Evolutionary conservation across 2,888 invertebrate genomes (phyloP), one percentile per base, ranked within the genome.

Genomic region (Ptilodon capucinus): DNA sequence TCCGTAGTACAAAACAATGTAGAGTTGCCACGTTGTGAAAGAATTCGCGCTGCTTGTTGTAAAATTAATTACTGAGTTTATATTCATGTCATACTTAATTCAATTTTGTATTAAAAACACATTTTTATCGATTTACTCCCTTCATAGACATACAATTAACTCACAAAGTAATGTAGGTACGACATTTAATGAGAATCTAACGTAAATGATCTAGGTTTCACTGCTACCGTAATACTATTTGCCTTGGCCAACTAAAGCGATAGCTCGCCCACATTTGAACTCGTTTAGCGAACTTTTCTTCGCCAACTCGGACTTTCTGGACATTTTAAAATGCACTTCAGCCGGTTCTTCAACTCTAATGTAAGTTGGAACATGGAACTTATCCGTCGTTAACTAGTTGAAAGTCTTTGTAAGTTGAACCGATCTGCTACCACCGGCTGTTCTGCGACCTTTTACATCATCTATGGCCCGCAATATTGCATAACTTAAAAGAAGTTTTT

Each of bases 281-380:
- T 48, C 42, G 46, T 44, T 45, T 42, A 25, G 11, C 42, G 51
- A 58, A 44, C 48, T 52, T 60, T 70, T 57, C 55, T 65, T 54
- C 56, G 60, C 38, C 19, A n/a, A n/a, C 28, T 28, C 28, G 46
- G 44, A 51, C 53, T 46, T 39, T 50, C 55, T 49, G 66, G 66
- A 59, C 64, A 60, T 71, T 78, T 76, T 73, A 71, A 74, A 80
- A 77, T 74, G 76, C 74, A 70, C 61, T 68, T 48, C 49, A 45
- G 46, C 46, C 57, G 55, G 63, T 60, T 57, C 46, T 60, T 57
- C 46, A 69, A 65, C 62, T 63, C 60, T 71, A 70, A 76, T 74
- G 72, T 69, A 69, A 78, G 79, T 79, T 79, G 74, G 74, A 80
- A 79, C 76, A 77, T 63, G 62, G 61, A 84, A 85, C 77, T 84